phyloP scores from a whole-genome alignment of 2,113 vertebrate species.

The Lampris incognitus region DNA sequence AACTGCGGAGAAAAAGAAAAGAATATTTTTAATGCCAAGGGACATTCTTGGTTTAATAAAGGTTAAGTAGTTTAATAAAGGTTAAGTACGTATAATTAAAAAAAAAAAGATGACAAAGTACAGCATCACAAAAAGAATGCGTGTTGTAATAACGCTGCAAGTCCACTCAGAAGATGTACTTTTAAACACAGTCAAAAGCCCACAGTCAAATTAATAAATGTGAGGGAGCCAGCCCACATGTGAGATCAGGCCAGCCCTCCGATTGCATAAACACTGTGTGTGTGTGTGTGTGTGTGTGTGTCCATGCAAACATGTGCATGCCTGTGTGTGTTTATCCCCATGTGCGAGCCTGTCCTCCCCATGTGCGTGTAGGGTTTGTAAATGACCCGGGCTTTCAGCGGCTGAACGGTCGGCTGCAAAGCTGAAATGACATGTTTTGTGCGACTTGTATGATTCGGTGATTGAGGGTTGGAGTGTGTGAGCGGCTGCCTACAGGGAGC shows the following conservation, averaged over 20 bases:
- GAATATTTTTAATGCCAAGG: no score
- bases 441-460: conserved; percentile 67
- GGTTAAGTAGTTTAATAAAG: no score
- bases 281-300: neutral
- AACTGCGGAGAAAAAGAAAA: no score
- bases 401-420: conserved; percentile 61
- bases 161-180: no score
- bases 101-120: no score
- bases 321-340: neutral
- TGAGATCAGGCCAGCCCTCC: neutral
- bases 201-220: no score
- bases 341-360: conserved; percentile 7
- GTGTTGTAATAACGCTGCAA: no score
- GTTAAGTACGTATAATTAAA: no score
- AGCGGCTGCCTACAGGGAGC: conserved; percentile 24
- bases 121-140: no score
- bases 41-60: no score
- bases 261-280: neutral
- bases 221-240: no score
- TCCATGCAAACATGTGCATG: neutral
- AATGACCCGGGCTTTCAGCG: conserved; percentile 57
- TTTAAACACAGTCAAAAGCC: no score
- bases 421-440: conserved; percentile 66
- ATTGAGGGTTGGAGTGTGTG: conserved; percentile 52
- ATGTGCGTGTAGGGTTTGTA: conserved; percentile 40